These are phyloP conservation scores for Chaenodraco wilsoni DNA, from an alignment of 2,797 vertebrate species.

Conservation along the genomic window DNA sequence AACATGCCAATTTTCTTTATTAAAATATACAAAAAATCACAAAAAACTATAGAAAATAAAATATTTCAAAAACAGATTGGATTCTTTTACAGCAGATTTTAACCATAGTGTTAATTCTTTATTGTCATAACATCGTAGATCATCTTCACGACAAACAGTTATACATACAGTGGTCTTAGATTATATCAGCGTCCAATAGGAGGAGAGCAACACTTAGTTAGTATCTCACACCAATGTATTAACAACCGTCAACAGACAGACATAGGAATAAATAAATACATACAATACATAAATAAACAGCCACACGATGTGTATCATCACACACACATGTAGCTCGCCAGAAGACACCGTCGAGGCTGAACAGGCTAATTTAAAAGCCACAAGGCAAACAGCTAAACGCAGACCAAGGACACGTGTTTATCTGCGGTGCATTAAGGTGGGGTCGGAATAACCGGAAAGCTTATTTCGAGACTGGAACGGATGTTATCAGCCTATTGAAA, in stretches of 20 bases:
- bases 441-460: too few species aligned
- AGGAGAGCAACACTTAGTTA: slow-evolving; percentile 77
- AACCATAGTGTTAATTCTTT: slow-evolving; percentile 66
- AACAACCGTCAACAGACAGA: slow-evolving; percentile 61
- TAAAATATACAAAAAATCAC: too few species aligned
- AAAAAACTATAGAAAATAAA: too few species aligned
- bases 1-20: too few species aligned
- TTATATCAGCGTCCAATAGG: slow-evolving; percentile 72
- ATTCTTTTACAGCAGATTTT: slow-evolving; percentile 5
- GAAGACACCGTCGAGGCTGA: slow-evolving; percentile 38
- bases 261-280: slow-evolving; percentile 58
- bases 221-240: slow-evolving; percentile 61
- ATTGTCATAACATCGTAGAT: slow-evolving; percentile 77
- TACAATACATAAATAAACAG: slow-evolving; percentile 57
- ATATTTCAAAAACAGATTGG: slow-evolving; percentile 18
- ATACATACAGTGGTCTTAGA: slow-evolving; percentile 78
- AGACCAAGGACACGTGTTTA: slow-evolving; percentile 45
- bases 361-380: slow-evolving; percentile 52
- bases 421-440: too few species aligned
- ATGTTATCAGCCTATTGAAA: too few species aligned
- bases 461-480: background rate
- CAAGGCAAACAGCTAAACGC: slow-evolving; percentile 50
- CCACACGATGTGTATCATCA: slow-evolving; percentile 46
- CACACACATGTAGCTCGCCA: slow-evolving; percentile 59
- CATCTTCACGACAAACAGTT: slow-evolving; percentile 80